Conservation (phyloP, 2,888 invertebrate genomes). For the Apotomis capreana region DNA sequence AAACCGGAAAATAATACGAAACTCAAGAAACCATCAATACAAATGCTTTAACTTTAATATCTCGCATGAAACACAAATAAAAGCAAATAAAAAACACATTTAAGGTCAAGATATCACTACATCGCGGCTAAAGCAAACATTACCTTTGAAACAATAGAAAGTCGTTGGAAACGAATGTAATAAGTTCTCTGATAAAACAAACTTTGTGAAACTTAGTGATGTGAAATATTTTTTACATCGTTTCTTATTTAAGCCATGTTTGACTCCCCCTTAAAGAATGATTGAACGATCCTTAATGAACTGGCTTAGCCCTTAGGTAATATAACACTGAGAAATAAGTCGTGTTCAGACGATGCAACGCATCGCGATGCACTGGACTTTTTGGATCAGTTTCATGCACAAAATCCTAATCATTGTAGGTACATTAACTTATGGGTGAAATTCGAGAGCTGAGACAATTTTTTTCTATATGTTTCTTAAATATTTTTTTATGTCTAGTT, state of each 20-base stretch:
- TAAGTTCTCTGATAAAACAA: conserved; percentile 1
- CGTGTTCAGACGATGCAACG: conserved; percentile 54
- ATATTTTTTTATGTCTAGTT: too few relatives aligned
- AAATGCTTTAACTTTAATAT: conserved; percentile 35
- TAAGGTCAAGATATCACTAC: conserved; percentile 26
- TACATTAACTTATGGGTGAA: too few relatives aligned
- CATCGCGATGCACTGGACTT: conserved; percentile 43
- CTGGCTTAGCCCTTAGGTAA: conserved; percentile 69
- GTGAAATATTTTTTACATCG: not conserved
- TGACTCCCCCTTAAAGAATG: conserved; percentile 63
- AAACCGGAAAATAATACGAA: conserved; percentile 35
- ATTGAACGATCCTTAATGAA: conserved; percentile 75
- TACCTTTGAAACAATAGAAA: not conserved
- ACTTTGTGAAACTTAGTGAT: conserved; percentile 1
- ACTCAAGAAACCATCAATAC: conserved; percentile 41
- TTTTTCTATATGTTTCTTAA: too few relatives aligned
- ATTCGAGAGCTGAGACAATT: too few relatives aligned
- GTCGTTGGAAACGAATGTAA: not conserved
- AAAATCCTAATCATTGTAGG: conserved; percentile 38
- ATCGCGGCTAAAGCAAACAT: not conserved
- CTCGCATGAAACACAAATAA: conserved; percentile 24
- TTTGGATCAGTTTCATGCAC: conserved; percentile 50
- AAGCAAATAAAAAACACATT: conserved; percentile 23
- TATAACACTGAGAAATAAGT: conserved; percentile 63
- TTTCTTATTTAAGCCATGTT: conserved; percentile 43